Evolutionary conservation across 2,888 invertebrate species (phyloP), one percentile per base, ranked within the genome.

Genomic region (Apamea sordens): DNA sequence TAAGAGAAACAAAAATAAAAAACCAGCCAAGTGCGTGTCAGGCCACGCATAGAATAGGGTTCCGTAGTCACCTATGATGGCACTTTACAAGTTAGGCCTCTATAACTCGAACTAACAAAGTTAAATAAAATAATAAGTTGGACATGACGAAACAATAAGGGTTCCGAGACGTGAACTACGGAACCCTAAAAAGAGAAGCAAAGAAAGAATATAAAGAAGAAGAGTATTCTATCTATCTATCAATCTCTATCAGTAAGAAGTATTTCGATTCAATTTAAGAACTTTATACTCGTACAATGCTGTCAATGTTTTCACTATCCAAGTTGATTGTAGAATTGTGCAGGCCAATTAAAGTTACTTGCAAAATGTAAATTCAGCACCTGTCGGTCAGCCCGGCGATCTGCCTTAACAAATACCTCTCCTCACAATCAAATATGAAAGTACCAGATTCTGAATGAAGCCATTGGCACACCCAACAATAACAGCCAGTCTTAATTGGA

Each of bases 401-500:
- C 44, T 53, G 8, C 11, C 8, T 44, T 21, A 32, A 80, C 28
- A 53, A 61, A 84, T 32, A 79, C 36, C 36, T 73, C 28, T n/a
- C 18, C 47, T 21, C 64, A 59, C 44, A 63, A 68, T 67, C 68
- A 80, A 80, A 76, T 56, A 76, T 71, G 56, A 72, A 74, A 76
- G 28, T 24, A 50, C 15, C 56, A 63, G 73, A 53, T 61, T 21
- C 67, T 63, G 59, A 85, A 86, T 88, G 50, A 84, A 90, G 80
- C 78, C 65, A 84, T 83, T 61, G 59, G 68, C 81, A 80, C 77
- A 76, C 80, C 75, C 71, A 70, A 76, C 80, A 78, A 77, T 77
- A 79, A 80, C 75, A 68, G 21, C 28, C 36, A 47, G 11, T 32
- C 59, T 65, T 88, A 89, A 88, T 88, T 86, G 82, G 70, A 41